These are phyloP conservation scores for Salticus scenicus DNA, from an alignment of 2,888 invertebrate species.

Conservation along the genomic window DNA sequence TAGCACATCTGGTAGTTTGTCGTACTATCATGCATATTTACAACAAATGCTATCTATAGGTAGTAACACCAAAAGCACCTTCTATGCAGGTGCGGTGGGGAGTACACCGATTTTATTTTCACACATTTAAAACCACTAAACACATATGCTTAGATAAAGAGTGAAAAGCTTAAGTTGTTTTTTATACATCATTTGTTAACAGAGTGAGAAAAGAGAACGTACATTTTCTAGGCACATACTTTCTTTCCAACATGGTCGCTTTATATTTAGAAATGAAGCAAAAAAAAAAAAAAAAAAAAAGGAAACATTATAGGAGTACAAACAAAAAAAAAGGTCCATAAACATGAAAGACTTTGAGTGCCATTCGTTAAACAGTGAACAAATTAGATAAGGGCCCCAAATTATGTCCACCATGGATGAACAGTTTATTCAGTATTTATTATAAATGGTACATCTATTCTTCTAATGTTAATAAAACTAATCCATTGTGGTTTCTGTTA, in stretches of 20 bases:
- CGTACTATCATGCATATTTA: conserved; percentile 51
- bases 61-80: conserved; percentile 59
- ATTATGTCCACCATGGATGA: too few species aligned
- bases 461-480: too few species aligned
- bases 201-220: conserved; percentile 33
- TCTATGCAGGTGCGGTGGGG: conserved; percentile 39
- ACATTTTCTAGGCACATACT: conserved; percentile 59
- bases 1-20: conserved; percentile 14
- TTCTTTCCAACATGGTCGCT: conserved; percentile 51
- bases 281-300: too few species aligned
- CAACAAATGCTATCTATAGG: conserved; percentile 58
- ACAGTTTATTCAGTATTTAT: too few species aligned
- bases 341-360: not conserved
- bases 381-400: not conserved
- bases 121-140: conserved; percentile 65
- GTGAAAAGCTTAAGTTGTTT: conserved; percentile 50
- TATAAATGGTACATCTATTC: too few species aligned
- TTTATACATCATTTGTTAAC: conserved; percentile 42
- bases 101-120: conserved; percentile 31
- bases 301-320: too few species aligned
- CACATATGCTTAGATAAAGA: conserved; percentile 63
- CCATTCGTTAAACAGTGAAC: not conserved
- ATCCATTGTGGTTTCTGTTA: too few species aligned
- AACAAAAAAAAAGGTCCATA: not conserved
- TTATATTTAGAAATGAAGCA: not conserved